Evolutionary conservation across 1,140 invertebrate genomes (phyloP).

Genomic region (Pogonomyrmex barbatus): DNA sequence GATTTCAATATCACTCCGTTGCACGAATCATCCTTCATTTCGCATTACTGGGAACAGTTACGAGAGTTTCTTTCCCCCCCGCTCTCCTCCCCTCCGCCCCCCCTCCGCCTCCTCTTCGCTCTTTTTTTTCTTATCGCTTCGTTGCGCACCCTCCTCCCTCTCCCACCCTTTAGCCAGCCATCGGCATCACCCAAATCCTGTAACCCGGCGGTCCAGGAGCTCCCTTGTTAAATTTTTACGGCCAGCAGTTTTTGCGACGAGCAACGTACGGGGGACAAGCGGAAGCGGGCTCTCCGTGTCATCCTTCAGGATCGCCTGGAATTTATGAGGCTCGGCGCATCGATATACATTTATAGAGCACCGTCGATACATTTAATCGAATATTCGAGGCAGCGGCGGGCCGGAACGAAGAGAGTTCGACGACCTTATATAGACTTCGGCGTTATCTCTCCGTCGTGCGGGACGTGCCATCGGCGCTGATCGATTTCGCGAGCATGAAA

Average conservation of each 20-base stretch:
- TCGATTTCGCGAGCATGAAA: constrained; percentile 39
- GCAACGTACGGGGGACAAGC: constrained; percentile 39
- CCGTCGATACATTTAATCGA: constrained; percentile 67
- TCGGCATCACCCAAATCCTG: constrained; percentile 41
- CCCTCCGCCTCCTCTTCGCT: background rate
- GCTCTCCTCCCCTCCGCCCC: background rate
- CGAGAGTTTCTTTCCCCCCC: constrained; percentile 4
- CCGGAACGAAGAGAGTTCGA: constrained; percentile 31
- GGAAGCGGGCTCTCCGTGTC: constrained; percentile 41
- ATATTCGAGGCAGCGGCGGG: constrained; percentile 39
- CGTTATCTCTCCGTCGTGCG: constrained; percentile 20
- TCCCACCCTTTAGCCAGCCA: background rate
- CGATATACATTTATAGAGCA: constrained; percentile 59
- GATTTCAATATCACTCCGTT: constrained; percentile 72
- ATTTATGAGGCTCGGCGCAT: constrained; percentile 61
- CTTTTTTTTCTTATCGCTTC: background rate
- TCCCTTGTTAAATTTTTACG: constrained; percentile 80
- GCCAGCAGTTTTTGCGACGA: constrained; percentile 71
- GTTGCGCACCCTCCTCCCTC: background rate
- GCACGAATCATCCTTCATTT: constrained; percentile 68
- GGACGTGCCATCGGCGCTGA: background rate
- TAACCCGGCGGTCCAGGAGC: constrained; percentile 18
- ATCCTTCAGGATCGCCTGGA: constrained; percentile 47
- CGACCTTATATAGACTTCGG: constrained; percentile 14
- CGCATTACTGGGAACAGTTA: constrained; percentile 50